Conservation (phyloP, 1,140 invertebrate genomes). For the Pachypeltis micranthus region DNA sequence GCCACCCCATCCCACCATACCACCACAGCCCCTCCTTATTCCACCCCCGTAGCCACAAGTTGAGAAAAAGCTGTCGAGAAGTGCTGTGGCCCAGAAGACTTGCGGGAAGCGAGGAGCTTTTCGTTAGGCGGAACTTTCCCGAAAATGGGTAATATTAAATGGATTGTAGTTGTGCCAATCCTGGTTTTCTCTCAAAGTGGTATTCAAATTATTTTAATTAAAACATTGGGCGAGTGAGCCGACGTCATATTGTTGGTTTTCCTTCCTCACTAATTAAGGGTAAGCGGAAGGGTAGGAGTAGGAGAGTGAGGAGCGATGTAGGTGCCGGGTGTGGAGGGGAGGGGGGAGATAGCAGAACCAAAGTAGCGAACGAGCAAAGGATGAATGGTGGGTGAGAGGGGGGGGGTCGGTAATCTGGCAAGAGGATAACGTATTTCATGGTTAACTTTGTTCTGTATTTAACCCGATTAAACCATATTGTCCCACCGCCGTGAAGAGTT, state of each 20-base stretch:
- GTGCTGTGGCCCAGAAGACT: neutral
- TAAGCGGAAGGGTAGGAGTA: too few relatives aligned
- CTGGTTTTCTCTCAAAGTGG: neutral
- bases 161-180: neutral
- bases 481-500: neutral
- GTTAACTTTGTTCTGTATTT: neutral
- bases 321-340: too few relatives aligned
- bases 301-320: too few relatives aligned
- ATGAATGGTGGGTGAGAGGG: neutral
- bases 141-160: neutral
- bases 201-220: constrained; percentile 9
- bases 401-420: neutral
- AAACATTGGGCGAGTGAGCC: neutral
- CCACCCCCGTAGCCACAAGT: neutral
- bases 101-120: too few relatives aligned
- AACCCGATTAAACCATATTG: constrained; percentile 2
- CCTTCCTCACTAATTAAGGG: neutral
- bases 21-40: neutral
- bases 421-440: constrained; percentile 1
- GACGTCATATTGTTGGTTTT: constrained; percentile 1
- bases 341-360: too few relatives aligned
- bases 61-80: neutral
- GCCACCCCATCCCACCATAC: too few relatives aligned
- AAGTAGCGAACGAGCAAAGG: too few relatives aligned
- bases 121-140: neutral